Evolutionary conservation across 1,140 invertebrate species (phyloP).

Genomic region (Trachelipus rathkii): DNA sequence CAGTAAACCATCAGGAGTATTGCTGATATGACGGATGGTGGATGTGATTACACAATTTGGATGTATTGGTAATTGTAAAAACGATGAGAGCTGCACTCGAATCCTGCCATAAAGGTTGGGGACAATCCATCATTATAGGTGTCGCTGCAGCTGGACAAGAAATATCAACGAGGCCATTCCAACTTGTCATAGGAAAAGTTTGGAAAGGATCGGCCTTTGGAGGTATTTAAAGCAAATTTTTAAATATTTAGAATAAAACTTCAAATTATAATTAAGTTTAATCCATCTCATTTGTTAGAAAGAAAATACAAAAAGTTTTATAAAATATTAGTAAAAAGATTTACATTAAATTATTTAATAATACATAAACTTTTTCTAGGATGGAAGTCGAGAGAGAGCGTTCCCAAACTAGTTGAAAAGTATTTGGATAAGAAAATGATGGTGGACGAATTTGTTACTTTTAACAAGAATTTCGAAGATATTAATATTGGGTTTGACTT

Average conservation of each 20-base stretch:
- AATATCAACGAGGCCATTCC: constrained; percentile 92
- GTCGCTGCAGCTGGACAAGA: constrained; percentile 88
- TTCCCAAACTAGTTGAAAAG: constrained; percentile 89
- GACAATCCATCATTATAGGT: constrained; percentile 91
- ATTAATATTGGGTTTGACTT: constrained; percentile 93
- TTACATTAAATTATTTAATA: too few species aligned
- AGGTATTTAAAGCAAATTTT: too few species aligned
- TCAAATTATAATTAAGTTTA: too few species aligned
- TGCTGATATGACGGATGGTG: constrained; percentile 89
- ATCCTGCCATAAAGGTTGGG: constrained; percentile 97
- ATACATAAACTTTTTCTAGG: too few species aligned
- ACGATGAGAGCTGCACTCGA: constrained; percentile 95
- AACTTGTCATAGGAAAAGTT: constrained; percentile 70
- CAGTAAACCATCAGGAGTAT: constrained; percentile 79
- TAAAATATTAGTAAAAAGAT: too few species aligned
- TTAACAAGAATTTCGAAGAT: constrained; percentile 69
- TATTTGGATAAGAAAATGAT: constrained; percentile 79
- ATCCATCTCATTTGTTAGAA: too few species aligned
- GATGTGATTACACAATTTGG: constrained; percentile 97
- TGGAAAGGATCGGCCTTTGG: constrained; percentile 60
- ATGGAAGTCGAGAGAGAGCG: constrained; percentile 88
- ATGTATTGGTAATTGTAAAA: constrained; percentile 93
- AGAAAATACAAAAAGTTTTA: too few species aligned
- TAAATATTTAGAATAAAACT: too few species aligned
- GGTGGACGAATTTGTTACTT: constrained; percentile 92